These are phyloP conservation scores for Disparrhopalites patrizii DNA, from an alignment of 2,888 invertebrate species.

Conservation along the genomic window DNA sequence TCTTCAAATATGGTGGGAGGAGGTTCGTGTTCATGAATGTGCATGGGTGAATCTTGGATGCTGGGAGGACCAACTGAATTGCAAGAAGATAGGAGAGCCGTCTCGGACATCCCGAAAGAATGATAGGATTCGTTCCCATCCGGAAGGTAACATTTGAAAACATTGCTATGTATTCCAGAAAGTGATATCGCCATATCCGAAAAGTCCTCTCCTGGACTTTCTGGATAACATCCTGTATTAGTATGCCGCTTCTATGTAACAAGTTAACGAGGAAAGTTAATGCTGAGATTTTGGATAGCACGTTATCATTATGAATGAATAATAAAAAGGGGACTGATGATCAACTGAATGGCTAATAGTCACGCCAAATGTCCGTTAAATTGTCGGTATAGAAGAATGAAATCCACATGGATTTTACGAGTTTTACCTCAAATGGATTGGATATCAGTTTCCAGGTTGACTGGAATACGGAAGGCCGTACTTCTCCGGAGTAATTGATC, in stretches of 20 bases:
- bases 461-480: background rate
- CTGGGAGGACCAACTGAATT: background rate
- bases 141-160: background rate
- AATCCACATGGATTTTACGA: too few relatives aligned
- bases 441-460: conserved; percentile 6
- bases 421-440: background rate
- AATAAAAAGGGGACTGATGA: too few relatives aligned
- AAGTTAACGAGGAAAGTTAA: too few relatives aligned
- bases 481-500: background rate
- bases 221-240: too few relatives aligned
- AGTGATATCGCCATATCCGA: background rate
- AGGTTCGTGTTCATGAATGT: too few relatives aligned
- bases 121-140: background rate
- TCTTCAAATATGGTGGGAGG: too few relatives aligned
- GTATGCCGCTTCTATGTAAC: too few relatives aligned
- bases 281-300: too few relatives aligned
- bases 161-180: background rate
- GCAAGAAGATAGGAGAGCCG: background rate
- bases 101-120: background rate
- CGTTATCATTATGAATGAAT: too few relatives aligned
- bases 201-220: background rate
- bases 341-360: too few relatives aligned
- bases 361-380: background rate
- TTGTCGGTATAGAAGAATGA: background rate
- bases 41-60: background rate